Conservation (phyloP, 2,113 vertebrate species). For the Todiramphus chloris region DNA sequence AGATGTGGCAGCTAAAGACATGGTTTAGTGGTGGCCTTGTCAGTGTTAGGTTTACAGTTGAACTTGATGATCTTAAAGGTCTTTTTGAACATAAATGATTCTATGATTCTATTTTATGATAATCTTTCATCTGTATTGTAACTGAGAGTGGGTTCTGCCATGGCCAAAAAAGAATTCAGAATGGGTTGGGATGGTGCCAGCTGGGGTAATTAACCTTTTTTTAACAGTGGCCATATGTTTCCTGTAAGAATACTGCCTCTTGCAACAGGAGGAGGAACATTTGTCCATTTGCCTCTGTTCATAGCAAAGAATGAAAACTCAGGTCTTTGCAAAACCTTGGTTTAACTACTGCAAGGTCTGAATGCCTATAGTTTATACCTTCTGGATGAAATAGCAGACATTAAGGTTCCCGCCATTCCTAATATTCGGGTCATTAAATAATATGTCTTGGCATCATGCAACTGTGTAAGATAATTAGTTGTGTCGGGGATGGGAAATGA, state of each 20-base stretch:
- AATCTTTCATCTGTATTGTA: neutral
- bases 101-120: neutral
- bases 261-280: neutral
- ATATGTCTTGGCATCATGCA: neutral
- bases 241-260: neutral
- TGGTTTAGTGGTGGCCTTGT: neutral
- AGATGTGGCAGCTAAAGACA: neutral
- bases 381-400: neutral
- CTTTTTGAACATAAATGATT: neutral
- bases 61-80: neutral
- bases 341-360: neutral
- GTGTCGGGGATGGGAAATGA: neutral
- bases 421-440: neutral
- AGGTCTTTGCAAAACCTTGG: neutral
- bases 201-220: neutral
- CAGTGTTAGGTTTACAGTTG: neutral
- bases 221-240: neutral
- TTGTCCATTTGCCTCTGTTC: neutral
- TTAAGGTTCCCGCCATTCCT: neutral
- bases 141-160: neutral
- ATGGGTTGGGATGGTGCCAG: neutral
- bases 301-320: neutral
- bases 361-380: neutral
- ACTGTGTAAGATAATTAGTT: constrained; percentile 21
- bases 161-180: neutral